These are phyloP conservation scores for Sinelater perroti DNA, from an alignment of 2,888 invertebrate genomes.

Conservation along the genomic window DNA sequence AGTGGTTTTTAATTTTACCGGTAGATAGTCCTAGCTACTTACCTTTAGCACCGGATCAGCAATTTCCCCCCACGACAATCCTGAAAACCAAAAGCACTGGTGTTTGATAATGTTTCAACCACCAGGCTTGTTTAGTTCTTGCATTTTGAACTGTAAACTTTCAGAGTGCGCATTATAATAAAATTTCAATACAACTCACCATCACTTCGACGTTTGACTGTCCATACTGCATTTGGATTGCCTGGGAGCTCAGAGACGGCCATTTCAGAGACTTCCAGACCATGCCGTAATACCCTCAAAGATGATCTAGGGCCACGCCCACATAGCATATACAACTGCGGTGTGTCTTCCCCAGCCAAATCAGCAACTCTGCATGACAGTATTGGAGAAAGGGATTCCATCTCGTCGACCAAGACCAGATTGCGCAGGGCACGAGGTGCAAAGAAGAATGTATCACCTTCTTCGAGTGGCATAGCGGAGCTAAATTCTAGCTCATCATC, in stretches of 20 bases:
- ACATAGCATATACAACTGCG: conserved; percentile 96
- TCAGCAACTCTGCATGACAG: conserved; percentile 84
- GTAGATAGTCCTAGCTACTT: conserved; percentile 16
- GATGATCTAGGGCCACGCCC: conserved; percentile 96
- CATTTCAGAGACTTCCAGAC: conserved; percentile 99
- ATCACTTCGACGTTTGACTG: conserved; percentile 94
- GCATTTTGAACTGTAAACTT: conserved; percentile 5
- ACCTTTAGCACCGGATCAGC: conserved; percentile 23
- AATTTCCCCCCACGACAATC: conserved; percentile 27
- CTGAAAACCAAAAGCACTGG: conserved; percentile 82
- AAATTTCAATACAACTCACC: conserved; percentile 71
- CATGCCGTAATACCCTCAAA: conserved; percentile 91
- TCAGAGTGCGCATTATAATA: neutral
- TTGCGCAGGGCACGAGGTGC: conserved; percentile 93
- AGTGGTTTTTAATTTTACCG: neutral
- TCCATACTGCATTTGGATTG: conserved; percentile 99
- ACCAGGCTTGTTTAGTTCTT: conserved; percentile 69
- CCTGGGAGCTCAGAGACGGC: conserved; percentile 99
- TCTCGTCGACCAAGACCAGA: conserved; percentile 94
- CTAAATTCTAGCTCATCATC: conserved; percentile 99
- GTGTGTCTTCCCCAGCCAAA: conserved; percentile 97
- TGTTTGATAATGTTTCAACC: conserved; percentile 77
- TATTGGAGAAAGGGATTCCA: conserved; percentile 95
- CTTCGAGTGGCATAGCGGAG: conserved; percentile 97
- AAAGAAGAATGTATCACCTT: conserved; percentile 99